Percentiles rank a stretch among this genome's conserved stretches.
Conservation (phyloP, 1,140 invertebrate species). For the Delia radicum region DNA sequence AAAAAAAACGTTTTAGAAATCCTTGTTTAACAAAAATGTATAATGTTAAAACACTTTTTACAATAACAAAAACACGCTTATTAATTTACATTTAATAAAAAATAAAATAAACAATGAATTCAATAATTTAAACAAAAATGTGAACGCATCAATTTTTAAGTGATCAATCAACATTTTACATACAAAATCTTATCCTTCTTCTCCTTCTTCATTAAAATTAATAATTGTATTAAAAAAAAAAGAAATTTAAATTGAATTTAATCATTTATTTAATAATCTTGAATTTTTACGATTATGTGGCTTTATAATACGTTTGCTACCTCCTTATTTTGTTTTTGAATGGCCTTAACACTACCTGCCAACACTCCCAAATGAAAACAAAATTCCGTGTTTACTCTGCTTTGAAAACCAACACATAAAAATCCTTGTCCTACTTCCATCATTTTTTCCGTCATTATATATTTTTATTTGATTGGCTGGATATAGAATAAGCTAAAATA, state of each 20-base stretch:
- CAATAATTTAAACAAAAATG: background rate
- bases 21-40: background rate
- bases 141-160: background rate
- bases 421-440: background rate
- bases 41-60: too few species aligned
- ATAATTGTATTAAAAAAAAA: too few species aligned
- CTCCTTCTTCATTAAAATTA: too few species aligned
- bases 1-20: background rate
- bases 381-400: background rate
- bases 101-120: background rate
- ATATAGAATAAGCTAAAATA: too few species aligned
- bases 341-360: background rate
- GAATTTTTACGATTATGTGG: background rate
- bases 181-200: too few species aligned
- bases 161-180: background rate
- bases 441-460: background rate
- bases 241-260: background rate
- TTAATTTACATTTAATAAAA: background rate
- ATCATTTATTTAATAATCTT: background rate
- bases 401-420: background rate
- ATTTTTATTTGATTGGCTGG: too few species aligned
- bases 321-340: background rate
- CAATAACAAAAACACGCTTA: background rate
- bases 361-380: background rate
- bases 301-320: background rate